Evolutionary conservation across 2,888 invertebrate species (phyloP).

Genomic region (Oligia latruncula): DNA sequence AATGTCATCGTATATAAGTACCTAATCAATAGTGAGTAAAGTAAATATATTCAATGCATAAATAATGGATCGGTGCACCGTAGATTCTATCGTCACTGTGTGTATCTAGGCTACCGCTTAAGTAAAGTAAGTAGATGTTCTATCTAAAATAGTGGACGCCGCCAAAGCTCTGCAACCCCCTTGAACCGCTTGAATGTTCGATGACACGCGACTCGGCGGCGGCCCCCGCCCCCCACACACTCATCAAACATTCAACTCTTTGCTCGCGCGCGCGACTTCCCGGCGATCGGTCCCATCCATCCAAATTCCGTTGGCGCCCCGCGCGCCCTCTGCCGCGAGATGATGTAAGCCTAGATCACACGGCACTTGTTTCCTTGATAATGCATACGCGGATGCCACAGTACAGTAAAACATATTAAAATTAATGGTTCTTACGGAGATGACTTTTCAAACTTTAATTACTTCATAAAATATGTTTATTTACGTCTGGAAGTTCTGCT

Average conservation of each 20-base stretch:
- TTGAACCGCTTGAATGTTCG: slow-evolving; percentile 86
- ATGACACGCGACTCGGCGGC: slow-evolving; percentile 82
- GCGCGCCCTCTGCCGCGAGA: slow-evolving; percentile 70
- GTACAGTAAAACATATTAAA: slow-evolving; percentile 31
- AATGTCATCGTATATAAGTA: slow-evolving; percentile 60
- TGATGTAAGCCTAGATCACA: slow-evolving; percentile 63
- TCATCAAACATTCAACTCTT: slow-evolving; percentile 91
- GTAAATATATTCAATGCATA: slow-evolving; percentile 60
- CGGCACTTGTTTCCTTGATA: slow-evolving; percentile 49
- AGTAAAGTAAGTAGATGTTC: slow-evolving; percentile 63
- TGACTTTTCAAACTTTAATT: slow-evolving; percentile 19
- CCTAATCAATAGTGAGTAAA: slow-evolving; percentile 66
- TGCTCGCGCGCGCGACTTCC: slow-evolving; percentile 81
- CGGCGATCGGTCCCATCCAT: slow-evolving; percentile 81
- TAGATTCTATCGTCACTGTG: slow-evolving; percentile 70
- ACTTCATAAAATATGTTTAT: slow-evolving; percentile 9
- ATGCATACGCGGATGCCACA: slow-evolving; percentile 47
- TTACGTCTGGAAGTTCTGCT: slow-evolving; percentile 10
- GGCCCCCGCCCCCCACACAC: slow-evolving; percentile 77
- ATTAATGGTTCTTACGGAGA: slow-evolving; percentile 3
- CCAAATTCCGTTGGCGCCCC: slow-evolving; percentile 75
- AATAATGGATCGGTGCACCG: slow-evolving; percentile 73
- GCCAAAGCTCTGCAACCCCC: slow-evolving; percentile 49
- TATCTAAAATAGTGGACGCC: slow-evolving; percentile 56
- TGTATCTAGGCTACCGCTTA: slow-evolving; percentile 68